Base-by-base conservation (phyloP, 2,888 invertebrate species). In the Calephelis perditalis region DNA sequence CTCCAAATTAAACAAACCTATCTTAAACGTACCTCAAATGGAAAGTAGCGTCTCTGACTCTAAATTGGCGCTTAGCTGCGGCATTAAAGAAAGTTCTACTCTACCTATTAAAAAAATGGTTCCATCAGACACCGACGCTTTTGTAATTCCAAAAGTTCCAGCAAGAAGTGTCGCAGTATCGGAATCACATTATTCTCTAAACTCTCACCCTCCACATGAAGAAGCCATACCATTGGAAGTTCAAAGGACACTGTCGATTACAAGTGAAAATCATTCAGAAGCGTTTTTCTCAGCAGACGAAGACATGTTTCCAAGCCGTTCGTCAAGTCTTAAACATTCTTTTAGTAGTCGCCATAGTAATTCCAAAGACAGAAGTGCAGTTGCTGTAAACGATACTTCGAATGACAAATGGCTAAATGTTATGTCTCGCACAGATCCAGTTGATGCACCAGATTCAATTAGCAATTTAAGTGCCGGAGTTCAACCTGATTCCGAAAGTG, bases 271-370 rank as follows among this genome's bases (percentile, higher is more conserved):
- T 79, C 96, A 96, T 72, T 96, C 96, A 0, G 98, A 98, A 82
- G 95, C 96, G 59, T 98, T 97, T 84, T 98, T 96, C 78, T 98
- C 98, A 0, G 98, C 98, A 0, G 97, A 98, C 75, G 98, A 98
- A 83, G 98, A 97, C 70, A 92, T 95, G 71, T 92, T 92, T 68
- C 93, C 93, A 36, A 94, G 94, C 71, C 87, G 94, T 10, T 94
- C 94, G 26, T 94, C 94, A 0, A 94, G 94, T 70, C 79, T 94
- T 59, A 91, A 94, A 63, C 94, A 94, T 77, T 94, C 94, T 0
- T 89, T 89, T 56, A 90, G 87, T 46, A 87, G 86, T 71, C 88
- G 90, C 2, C 87, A 87, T 62, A 88, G 88, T 63, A 84, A 82
- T 60, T 81, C 76, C 1, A 86, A 77, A 73, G 88, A 90, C 40